Evolutionary conservation across 2,113 vertebrate genomes (phyloP), one percentile per base, ranked within the genome.

Genomic region (Pseudorasbora parva): DNA sequence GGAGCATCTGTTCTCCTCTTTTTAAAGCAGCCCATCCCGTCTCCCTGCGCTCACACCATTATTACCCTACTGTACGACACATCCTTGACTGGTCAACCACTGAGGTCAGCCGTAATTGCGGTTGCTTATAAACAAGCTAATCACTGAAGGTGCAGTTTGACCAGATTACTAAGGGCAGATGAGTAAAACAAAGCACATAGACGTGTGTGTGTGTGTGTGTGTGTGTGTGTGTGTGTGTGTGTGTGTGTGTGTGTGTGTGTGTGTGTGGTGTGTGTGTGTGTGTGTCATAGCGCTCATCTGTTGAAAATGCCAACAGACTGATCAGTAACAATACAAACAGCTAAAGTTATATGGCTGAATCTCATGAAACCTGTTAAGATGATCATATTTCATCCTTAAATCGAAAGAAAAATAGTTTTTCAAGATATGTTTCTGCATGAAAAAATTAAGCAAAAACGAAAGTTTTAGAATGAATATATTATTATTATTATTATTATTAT

Each of bases 21-120:
- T 45, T 72, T 33, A 68, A 78, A 27, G 12, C 60, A 74, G 74
- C 47, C 43, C 49, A 81, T 57, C 68, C 54, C n/a, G 69, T 82
- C 77, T 81, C 78, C 33, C 57, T 49, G 51, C 41, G 37, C 85
- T 81, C 47, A 59, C 81, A 30, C 56, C 30, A 47, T 83, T 84
- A 85, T 82, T 84, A 84, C 62, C 73, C 43, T 64, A 66, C 57
- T 69, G 72, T 54, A 78, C 59, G 21, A 59, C 69, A 43, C 78
- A 87, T 81, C 71, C 84, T 89, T 84, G 84, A 88, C 84, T 85
- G 51, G 47, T 85, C 68, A 78, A 78, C 81, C 25, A 25, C 66
- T 59, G 56, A 82, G 87, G 87, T 89, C 85, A 89, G 78, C 60
- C 60, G 49, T 87, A 89, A 88, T 87, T 87, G 85, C 77, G 27